Evolutionary conservation across 2,888 invertebrate species (phyloP).

Genomic region (Drosophila macrospina): DNA sequence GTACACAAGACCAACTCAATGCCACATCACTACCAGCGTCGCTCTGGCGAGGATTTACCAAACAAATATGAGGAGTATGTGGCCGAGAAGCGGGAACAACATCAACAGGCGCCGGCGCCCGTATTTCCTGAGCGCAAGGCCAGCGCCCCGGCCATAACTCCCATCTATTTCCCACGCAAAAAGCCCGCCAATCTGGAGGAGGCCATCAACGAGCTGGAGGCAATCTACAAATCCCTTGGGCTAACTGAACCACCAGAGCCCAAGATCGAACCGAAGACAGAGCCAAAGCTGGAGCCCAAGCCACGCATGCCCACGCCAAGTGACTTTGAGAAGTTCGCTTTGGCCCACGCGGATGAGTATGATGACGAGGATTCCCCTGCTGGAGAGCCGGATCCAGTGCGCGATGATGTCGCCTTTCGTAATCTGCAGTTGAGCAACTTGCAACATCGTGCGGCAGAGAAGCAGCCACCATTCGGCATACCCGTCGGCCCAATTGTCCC

Average conservation of each 20-base stretch:
- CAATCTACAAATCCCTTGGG: constrained; percentile 95
- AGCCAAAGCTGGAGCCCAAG: constrained; percentile 36
- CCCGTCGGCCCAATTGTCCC: constrained; percentile 93
- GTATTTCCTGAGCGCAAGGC: constrained; percentile 81
- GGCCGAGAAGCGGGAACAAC: constrained; percentile 81
- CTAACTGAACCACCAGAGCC: constrained; percentile 87
- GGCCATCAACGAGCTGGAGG: constrained; percentile 94
- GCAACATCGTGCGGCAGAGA: constrained; percentile 90
- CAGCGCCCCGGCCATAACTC: constrained; percentile 47
- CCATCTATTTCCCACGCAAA: constrained; percentile 83
- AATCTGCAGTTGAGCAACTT: constrained; percentile 92
- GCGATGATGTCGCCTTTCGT: constrained; percentile 94
- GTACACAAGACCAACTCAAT: constrained; percentile 83
- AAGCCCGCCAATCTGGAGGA: constrained; percentile 94
- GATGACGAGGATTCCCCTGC: constrained; percentile 86
- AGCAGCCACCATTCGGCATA: constrained; percentile 96
- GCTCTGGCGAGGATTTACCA: constrained; percentile 77
- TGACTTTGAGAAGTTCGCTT: constrained; percentile 84
- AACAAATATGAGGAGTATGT: constrained; percentile 85
- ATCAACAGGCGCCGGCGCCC: constrained; percentile 74
- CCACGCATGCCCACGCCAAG: constrained; percentile 79
- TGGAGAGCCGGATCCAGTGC: constrained; percentile 92
- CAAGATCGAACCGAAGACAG: neutral
- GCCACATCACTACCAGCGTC: constrained; percentile 84
- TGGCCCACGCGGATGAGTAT: constrained; percentile 87